Conservation (phyloP, 1,140 invertebrate species). For the Conopomorpha cramerella region DNA sequence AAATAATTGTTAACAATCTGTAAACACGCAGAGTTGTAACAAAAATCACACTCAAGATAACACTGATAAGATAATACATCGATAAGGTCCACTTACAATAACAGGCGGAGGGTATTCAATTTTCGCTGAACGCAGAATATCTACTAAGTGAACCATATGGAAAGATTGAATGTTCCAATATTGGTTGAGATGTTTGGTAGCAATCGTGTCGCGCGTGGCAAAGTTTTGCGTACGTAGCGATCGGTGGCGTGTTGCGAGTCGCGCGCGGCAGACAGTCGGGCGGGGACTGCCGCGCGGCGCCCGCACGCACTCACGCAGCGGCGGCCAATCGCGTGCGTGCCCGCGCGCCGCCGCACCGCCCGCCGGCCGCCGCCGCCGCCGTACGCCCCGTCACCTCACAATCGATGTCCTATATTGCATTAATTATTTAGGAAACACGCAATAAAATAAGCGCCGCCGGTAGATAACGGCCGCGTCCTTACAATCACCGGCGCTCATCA, state of each 20-base stretch:
- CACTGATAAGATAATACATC: no score
- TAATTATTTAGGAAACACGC: slow-evolving; percentile 62
- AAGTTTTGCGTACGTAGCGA: slow-evolving; percentile 21
- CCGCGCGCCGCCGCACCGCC: slow-evolving; percentile 45
- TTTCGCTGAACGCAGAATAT: slow-evolving; percentile 60
- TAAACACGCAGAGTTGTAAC: no score
- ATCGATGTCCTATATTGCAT: slow-evolving; percentile 63
- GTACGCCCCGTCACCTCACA: slow-evolving; percentile 53
- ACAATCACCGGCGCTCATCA: no score
- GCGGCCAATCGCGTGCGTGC: slow-evolving; percentile 59
- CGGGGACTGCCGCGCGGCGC: slow-evolving; percentile 43
- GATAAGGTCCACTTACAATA: slow-evolving; percentile 64
- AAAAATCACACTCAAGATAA: no score
- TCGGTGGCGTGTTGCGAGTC: slow-evolving; percentile 22
- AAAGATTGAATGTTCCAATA: slow-evolving; percentile 47
- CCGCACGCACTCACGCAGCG: slow-evolving; percentile 54
- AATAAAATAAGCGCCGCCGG: slow-evolving; percentile 59
- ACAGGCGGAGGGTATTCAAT: slow-evolving; percentile 58
- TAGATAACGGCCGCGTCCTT: slow-evolving; percentile 55
- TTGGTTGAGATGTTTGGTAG: slow-evolving; percentile 26
- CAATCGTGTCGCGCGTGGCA: slow-evolving; percentile 19
- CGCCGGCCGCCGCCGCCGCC: slow-evolving; percentile 34
- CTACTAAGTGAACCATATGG: slow-evolving; percentile 63
- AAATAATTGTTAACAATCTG: no score
- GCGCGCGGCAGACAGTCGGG: slow-evolving; percentile 18